Base-by-base conservation (phyloP, 1,140 invertebrate species). In the Drosophila varians region DNA sequence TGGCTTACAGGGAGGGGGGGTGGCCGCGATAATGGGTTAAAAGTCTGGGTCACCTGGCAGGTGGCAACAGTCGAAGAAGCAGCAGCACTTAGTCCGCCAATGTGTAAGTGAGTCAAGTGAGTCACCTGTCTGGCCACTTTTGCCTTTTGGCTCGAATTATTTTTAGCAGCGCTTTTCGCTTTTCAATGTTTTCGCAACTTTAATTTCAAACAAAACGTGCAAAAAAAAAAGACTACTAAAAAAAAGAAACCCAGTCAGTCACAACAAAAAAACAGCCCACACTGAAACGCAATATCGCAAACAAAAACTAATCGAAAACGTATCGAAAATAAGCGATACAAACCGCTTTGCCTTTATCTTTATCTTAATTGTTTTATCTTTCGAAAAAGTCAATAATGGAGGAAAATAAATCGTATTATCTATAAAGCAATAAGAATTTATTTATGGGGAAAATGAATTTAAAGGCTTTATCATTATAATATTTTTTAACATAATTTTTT, bases 141-240 rank as follows among this genome's bases (percentile, higher is more conserved):
- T 61, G 46, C 16, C 43, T n/a, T n/a, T n/a, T 57, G 46, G 49
- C 57, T 54, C 57, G 18, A 64, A 73, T 72, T 73, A 72, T 72
- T 79, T 76, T 46, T 66, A 66, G 62, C 62, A 53, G 57, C 62
- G 61, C 25, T 66, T 62, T 62, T 51, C 62, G 51, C 42, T 72
- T 60, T 75, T 57, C 46, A 68, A 68, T 70, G 69, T 84, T 84
- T 84, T 86, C 76, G 80, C 79, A 84, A 84, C 75, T 72, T 43
- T 28, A 84, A 79, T 83, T 83, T 55, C 77, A 74, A 75, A 72
- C 77, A 52, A 64, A 77, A 68, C 56, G 60, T 60, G 31, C 16
- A 47, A 18, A 11, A 46, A 49, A 55, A 54, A 47, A 53, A 19
- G 21, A 5, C 40, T 11, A 47, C 46, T 12, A 16, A 36, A 48